Conservation (phyloP, 2,113 vertebrate genomes). For the Gambusia affinis region DNA sequence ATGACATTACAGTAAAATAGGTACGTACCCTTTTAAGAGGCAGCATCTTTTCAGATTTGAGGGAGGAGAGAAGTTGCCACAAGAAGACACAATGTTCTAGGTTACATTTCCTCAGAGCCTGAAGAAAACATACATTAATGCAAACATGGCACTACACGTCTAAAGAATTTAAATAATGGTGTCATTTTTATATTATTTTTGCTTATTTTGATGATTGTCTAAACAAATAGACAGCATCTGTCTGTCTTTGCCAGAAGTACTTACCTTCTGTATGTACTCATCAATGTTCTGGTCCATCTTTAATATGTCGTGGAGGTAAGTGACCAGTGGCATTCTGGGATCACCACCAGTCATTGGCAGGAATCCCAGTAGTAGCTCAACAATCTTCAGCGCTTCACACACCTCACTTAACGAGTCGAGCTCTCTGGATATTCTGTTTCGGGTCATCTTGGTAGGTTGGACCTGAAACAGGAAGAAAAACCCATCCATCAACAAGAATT, state of each 20-base stretch:
- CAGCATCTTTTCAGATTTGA: slow-evolving; percentile 85
- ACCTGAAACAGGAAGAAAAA: slow-evolving; percentile 65
- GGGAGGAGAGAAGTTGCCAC: slow-evolving; percentile 86
- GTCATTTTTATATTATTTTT: neutral
- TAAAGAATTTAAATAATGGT: neutral
- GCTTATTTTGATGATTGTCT: neutral
- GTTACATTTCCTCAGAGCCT: slow-evolving; percentile 82
- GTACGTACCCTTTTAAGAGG: slow-evolving; percentile 78
- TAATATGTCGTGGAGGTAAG: slow-evolving; percentile 79
- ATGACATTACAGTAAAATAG: neutral
- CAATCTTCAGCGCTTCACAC: slow-evolving; percentile 84
- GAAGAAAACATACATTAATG: slow-evolving; percentile 14
- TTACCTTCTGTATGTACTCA: slow-evolving; percentile 80
- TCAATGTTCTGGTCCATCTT: slow-evolving; percentile 83
- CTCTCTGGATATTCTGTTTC: slow-evolving; percentile 76
- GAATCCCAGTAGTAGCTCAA: slow-evolving; percentile 83
- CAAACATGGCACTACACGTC: neutral
- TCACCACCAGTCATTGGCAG: slow-evolving; percentile 84
- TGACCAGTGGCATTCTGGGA: slow-evolving; percentile 69
- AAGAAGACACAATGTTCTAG: slow-evolving; percentile 82
- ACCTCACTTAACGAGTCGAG: slow-evolving; percentile 85
- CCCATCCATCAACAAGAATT: neutral
- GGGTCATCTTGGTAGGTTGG: slow-evolving; percentile 67
- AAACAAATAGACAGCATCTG: neutral
- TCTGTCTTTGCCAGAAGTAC: neutral